phyloP scores from a whole-genome alignment of 2,888 invertebrate genomes.

The Phengaris alcon region DNA sequence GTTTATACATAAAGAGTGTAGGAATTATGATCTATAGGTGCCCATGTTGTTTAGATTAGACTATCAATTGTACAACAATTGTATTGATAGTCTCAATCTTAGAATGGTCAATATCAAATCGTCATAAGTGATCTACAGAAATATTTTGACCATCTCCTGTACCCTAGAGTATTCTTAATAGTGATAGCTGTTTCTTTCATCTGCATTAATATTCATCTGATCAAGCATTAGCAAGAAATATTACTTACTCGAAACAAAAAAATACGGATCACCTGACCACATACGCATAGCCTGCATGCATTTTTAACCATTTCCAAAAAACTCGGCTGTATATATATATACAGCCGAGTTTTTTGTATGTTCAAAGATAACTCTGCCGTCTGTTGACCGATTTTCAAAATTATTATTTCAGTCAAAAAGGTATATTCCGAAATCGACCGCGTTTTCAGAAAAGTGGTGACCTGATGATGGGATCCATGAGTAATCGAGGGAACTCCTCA shows the following conservation, averaged over 20 bases:
- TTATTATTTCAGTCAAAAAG: too few species aligned
- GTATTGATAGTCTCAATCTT: too few species aligned
- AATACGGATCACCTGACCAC: constrained; percentile 7
- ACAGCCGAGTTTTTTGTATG: too few species aligned
- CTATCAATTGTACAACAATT: neutral
- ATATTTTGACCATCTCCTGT: neutral
- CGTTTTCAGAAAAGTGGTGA: too few species aligned
- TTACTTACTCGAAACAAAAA: constrained; percentile 4
- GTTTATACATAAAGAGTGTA: neutral
- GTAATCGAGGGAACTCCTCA: too few species aligned
- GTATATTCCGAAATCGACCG: too few species aligned
- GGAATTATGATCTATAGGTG: neutral
- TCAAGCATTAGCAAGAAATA: neutral
- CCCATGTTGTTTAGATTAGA: neutral
- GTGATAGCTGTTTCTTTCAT: neutral
- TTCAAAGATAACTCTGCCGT: too few species aligned
- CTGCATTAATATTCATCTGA: constrained; percentile 3
- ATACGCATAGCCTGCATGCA: constrained; percentile 9
- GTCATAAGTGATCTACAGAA: neutral
- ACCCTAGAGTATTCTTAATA: neutral
- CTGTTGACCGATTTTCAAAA: too few species aligned
- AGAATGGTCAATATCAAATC: too few species aligned
- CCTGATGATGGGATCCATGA: too few species aligned
- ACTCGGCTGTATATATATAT: too few species aligned
- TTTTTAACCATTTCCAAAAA: neutral